Conservation (phyloP, 92 coral and sea anemone species). For the Porites rus region DNA sequence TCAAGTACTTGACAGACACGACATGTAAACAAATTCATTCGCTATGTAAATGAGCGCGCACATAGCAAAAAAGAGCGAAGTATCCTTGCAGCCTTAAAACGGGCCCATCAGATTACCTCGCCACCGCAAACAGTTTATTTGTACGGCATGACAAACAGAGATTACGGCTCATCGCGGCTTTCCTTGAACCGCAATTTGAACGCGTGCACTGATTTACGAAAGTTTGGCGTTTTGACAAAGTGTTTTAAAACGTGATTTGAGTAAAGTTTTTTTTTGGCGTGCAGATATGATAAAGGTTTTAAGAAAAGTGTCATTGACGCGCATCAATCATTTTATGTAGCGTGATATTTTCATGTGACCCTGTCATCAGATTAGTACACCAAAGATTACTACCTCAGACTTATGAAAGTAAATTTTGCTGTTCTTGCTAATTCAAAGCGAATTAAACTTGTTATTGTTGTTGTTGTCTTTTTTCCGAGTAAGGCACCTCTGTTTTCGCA, state of each 20-base stretch:
- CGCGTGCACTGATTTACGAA: neutral
- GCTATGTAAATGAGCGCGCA: neutral
- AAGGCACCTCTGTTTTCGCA: too few species aligned
- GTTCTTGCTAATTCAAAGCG: too few species aligned
- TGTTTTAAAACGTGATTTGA: conserved; percentile 5
- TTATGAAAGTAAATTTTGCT: neutral
- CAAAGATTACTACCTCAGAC: neutral
- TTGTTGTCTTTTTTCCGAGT: too few species aligned
- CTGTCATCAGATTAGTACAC: neutral
- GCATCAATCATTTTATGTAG: neutral
- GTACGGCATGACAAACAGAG: neutral
- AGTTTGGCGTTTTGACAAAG: conserved; percentile 31
- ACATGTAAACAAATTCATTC: conserved; percentile 10
- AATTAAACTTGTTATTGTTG: too few species aligned
- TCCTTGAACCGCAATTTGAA: conserved; percentile 7
- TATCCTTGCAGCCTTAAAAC: neutral
- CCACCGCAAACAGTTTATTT: neutral
- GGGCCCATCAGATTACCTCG: neutral
- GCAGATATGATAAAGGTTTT: conserved; percentile 13
- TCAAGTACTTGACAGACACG: conserved; percentile 28
- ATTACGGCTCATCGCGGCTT: conserved; percentile 8
- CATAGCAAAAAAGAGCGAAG: neutral
- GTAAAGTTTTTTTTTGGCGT: neutral
- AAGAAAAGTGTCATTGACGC: neutral
- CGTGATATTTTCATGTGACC: neutral